Evolutionary conservation across 2,797 vertebrate genomes (phyloP).

Genomic region (Streptopelia turtur): DNA sequence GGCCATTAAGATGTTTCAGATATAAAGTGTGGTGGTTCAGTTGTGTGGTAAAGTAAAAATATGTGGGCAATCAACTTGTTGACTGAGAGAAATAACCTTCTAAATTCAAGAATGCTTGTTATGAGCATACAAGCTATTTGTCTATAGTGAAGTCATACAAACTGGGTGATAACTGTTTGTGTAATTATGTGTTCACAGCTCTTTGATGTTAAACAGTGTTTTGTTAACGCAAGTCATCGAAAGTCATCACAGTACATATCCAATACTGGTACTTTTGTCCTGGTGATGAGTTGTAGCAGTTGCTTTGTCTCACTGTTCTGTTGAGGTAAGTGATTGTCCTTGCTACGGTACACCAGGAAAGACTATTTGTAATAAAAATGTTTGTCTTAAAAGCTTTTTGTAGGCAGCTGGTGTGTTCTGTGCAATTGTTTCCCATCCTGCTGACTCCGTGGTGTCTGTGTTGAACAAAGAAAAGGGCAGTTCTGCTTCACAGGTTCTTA

Average conservation of each 20-base stretch:
- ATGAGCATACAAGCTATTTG: background rate
- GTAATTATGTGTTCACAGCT: slow-evolving; percentile 81
- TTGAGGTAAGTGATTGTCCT: slow-evolving; percentile 85
- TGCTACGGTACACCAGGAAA: background rate
- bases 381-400: background rate
- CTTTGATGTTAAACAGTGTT: slow-evolving; percentile 81
- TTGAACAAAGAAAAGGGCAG: slow-evolving; percentile 98
- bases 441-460: slow-evolving; percentile 98
- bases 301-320: slow-evolving; percentile 90
- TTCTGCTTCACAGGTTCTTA: slow-evolving; percentile 88
- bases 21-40: background rate
- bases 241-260: slow-evolving; percentile 86
- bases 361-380: background rate
- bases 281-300: slow-evolving; percentile 87
- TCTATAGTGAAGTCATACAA: background rate
- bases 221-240: slow-evolving; percentile 84
- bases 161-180: background rate
- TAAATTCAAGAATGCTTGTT: background rate
- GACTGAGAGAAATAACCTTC: background rate
- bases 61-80: background rate
- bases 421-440: slow-evolving; percentile 97
- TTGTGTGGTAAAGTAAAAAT: background rate
- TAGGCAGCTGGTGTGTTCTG: slow-evolving; percentile 96
- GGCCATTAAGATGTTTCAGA: background rate
- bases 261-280: slow-evolving; percentile 92